A percentile compares a stretch with the other conserved stretches of the same genome.
Conservation (phyloP, 2,113 vertebrate genomes). For the Leptosomus discolor region DNA sequence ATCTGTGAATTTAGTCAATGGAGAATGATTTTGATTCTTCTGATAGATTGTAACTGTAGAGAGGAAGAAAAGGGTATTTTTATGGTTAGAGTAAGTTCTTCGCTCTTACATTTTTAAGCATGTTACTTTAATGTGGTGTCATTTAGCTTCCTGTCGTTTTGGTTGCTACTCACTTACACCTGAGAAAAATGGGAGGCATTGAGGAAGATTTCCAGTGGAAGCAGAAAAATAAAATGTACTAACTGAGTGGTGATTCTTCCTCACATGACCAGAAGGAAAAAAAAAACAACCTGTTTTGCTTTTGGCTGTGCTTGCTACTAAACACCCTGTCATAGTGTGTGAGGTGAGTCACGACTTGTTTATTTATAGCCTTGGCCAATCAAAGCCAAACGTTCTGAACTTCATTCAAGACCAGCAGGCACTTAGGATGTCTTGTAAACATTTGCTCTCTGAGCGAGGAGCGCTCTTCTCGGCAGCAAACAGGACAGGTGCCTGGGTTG, state of each 20-base stretch:
- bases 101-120: background rate
- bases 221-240: constrained; percentile 51
- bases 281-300: constrained; percentile 13
- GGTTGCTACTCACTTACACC: background rate
- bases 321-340: constrained; percentile 66
- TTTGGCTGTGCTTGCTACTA: constrained; percentile 40
- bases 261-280: constrained; percentile 60
- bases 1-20: background rate
- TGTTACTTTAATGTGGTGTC: background rate
- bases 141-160: background rate
- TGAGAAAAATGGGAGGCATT: background rate
- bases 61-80: background rate
- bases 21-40: background rate
- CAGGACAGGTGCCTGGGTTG: background rate
- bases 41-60: background rate
- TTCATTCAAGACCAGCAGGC: constrained; percentile 84
- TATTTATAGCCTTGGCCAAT: constrained; percentile 88
- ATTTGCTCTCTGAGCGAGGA: constrained; percentile 60
- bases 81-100: background rate
- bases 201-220: constrained; percentile 19
- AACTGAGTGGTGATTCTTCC: constrained; percentile 31
- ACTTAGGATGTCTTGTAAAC: constrained; percentile 71
- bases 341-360: constrained; percentile 84
- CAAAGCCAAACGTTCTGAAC: constrained; percentile 76
- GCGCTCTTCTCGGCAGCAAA: background rate